These are phyloP conservation scores for Pseudachorutes palmiensis DNA, from an alignment of 1,140 invertebrate species.

Conservation along the genomic window DNA sequence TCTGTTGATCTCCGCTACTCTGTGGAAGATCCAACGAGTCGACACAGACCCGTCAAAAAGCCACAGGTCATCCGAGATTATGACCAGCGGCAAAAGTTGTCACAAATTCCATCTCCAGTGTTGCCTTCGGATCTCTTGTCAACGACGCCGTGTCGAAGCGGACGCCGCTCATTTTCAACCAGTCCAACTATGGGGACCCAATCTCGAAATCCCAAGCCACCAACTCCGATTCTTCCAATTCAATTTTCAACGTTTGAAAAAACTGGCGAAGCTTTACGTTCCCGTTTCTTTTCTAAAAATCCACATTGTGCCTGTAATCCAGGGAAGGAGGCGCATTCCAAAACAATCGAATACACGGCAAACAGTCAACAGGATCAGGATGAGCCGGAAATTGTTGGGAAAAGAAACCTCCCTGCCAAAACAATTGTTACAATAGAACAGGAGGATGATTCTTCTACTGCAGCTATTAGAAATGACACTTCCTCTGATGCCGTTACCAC, in stretches of 20 bases:
- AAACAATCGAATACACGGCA: too few species aligned
- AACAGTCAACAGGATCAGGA: too few species aligned
- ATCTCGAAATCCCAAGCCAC: constrained; percentile 25
- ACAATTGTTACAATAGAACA: constrained; percentile 26
- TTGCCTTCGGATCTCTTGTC: constrained; percentile 21
- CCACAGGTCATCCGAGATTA: background rate
- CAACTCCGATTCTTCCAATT: constrained; percentile 33
- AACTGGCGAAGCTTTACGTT: constrained; percentile 28
- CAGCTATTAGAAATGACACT: too few species aligned
- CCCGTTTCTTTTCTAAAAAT: constrained; percentile 28
- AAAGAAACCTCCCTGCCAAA: constrained; percentile 18
- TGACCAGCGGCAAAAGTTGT: background rate
- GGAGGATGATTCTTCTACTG: background rate
- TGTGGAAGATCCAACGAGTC: background rate
- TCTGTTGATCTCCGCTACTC: too few species aligned
- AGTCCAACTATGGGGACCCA: background rate
- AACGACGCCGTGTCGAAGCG: constrained; percentile 15
- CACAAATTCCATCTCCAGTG: constrained; percentile 19
- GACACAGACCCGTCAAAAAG: constrained; percentile 13
- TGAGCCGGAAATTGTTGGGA: too few species aligned
- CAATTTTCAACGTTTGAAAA: constrained; percentile 34
- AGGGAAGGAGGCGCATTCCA: background rate
- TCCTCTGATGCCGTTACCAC: background rate
- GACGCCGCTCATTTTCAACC: constrained; percentile 1
- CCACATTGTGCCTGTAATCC: constrained; percentile 2